Percentiles rank a stretch among this genome's conserved stretches.
Conservation (phyloP, 2,888 invertebrate genomes). For the Agrypnus murinus region DNA sequence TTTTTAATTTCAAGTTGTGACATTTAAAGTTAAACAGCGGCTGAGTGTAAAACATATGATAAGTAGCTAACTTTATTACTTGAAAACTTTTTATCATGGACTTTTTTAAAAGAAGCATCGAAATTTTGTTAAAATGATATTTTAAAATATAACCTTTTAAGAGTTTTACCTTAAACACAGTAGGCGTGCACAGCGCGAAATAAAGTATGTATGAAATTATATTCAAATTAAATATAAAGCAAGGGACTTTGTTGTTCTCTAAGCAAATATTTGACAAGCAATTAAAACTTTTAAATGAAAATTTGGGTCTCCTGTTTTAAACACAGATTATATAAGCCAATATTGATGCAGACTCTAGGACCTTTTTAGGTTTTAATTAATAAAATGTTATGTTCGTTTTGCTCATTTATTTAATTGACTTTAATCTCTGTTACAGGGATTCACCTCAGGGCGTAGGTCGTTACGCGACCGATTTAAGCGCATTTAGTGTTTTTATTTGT, state of each 20-base stretch:
- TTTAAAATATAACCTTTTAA: neutral
- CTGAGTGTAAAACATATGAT: constrained; percentile 12
- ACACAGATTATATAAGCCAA: constrained; percentile 21
- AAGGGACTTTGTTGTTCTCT: constrained; percentile 14
- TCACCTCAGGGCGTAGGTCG: constrained; percentile 11
- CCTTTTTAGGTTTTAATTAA: constrained; percentile 25
- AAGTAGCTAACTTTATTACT: constrained; percentile 13
- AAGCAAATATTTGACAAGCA: constrained; percentile 27
- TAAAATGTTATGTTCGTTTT: constrained; percentile 12
- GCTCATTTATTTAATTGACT: constrained; percentile 24
- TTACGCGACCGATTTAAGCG: constrained; percentile 9
- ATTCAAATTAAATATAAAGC: constrained; percentile 3
- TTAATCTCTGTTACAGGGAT: constrained; percentile 7
- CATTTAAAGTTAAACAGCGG: constrained; percentile 5
- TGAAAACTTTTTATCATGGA: constrained; percentile 1
- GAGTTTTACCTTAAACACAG: neutral
- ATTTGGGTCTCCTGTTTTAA: constrained; percentile 19
- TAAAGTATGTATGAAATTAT: constrained; percentile 11
- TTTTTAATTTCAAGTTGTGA: constrained; percentile 23
- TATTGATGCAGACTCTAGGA: constrained; percentile 12
- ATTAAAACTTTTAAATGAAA: constrained; percentile 27
- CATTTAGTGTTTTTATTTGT: too few species aligned
- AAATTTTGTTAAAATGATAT: neutral
- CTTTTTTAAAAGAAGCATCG: neutral
- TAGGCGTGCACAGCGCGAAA: neutral